Base-by-base conservation (phyloP, 1,140 invertebrate genomes). In the Vollenhovia emeryi region DNA sequence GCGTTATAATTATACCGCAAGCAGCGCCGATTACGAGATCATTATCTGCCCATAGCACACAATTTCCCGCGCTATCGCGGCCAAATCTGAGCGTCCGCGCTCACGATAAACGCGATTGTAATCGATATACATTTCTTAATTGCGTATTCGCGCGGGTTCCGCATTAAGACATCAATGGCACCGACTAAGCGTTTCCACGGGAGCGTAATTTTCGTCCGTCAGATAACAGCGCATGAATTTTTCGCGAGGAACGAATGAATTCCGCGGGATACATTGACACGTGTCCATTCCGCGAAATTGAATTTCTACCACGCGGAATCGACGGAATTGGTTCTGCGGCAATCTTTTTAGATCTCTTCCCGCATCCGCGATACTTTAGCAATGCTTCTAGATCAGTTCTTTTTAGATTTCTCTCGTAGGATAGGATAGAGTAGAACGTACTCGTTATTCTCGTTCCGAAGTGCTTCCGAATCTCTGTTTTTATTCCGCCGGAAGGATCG, bases 71-170 rank as follows among this genome's bases (percentile, higher is more conserved):
- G 33, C 78, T 80, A 80, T 80, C 78, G 78, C 24, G 36, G n/a
- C 13, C 27, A 57, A 55, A 80, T 80, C 78, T 80, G 9, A 71
- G 68, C 52, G 69, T 6, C 62, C 24, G 33, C 64, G 62, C 48
- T 43, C n/a, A 48, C 52, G 78, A 80, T 80, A 71, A 80, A 80
- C 36, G 60, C 50, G 78, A 80, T 80, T 80, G 24, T 80, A 80
- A 80, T 71, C 78, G 64, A 40, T 71, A 43, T 55, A 71, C 48
- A 69, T 33, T 69, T 80, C 60, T 80, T 71, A 80, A 69, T 24
- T 40, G 48, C 60, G 24, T 6, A 50, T 27, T 50, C 15, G 45
- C 68, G 6, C 36, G n/a, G 55, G 64, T 80, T 79, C 50, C 48
- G 48, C 64, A 80, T 80, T 71, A 80, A 80, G 64, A 80, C 64